phyloP scores from a whole-genome alignment of 2,113 vertebrate genomes.

The Ophthalmolycus amberensis region DNA sequence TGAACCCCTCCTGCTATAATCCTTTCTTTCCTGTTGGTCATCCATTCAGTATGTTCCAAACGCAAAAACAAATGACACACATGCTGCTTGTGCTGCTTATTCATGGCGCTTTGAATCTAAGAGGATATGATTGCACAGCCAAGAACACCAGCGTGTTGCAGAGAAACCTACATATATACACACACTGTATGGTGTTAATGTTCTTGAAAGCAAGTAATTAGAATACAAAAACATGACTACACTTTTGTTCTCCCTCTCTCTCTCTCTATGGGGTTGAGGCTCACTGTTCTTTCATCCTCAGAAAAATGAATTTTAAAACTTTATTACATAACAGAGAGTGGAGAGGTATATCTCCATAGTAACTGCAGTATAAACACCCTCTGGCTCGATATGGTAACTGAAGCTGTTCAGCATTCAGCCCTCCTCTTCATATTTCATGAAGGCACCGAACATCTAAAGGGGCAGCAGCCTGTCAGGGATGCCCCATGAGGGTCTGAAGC shows the following conservation, averaged over 20 bases:
- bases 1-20: not conserved
- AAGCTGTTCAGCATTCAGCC: slow-evolving; percentile 47
- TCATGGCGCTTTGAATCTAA: not conserved
- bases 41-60: not conserved
- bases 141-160: not conserved
- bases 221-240: not conserved
- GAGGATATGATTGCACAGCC: not conserved
- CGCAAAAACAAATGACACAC: not conserved
- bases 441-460: slow-evolving; percentile 22
- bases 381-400: slow-evolving; percentile 27
- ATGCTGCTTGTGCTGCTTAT: not conserved
- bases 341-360: slow-evolving; percentile 59
- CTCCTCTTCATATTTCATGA: slow-evolving; percentile 42
- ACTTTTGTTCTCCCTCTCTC: not conserved
- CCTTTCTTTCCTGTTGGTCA: not conserved
- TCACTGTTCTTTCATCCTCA: slow-evolving; percentile 55
- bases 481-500: slow-evolving; percentile 5
- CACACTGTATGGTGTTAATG: too few relatives aligned
- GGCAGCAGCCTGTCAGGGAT: slow-evolving; percentile 25
- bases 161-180: not conserved
- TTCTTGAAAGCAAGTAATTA: not conserved
- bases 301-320: slow-evolving; percentile 69
- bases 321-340: slow-evolving; percentile 66
- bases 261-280: slow-evolving; percentile 6
- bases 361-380: slow-evolving; percentile 68